Evolutionary conservation across 2,888 invertebrate genomes (phyloP), one percentile per base, ranked within the genome.

Genomic region (Melolontha melolontha): DNA sequence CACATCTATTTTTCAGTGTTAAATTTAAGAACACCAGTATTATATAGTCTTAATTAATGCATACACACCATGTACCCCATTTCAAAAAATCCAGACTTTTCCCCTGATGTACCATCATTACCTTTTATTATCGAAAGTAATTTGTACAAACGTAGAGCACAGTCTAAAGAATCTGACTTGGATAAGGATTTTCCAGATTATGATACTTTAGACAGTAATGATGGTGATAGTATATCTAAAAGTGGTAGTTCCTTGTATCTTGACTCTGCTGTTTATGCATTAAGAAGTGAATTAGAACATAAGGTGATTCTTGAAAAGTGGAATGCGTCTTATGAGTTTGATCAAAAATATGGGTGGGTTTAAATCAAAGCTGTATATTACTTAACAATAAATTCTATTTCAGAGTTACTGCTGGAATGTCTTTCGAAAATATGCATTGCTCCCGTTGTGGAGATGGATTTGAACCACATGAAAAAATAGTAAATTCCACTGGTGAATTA

Each of bases 401-500:
- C 73, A 86, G 84, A 74, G 81, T 88, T 73, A 85, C 85, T 73
- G 82, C 84, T 74, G 85, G 83, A 72, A 95, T 95, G 95, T 93
- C 95, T 73, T 84, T 96, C 83, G 94, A 94, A 80, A 93, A 92
- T 79, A 97, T 97, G 93, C 91, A 92, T 80, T 98, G 98, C 85
- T 92, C 94, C 79, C 93, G 97, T 67, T 99, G 99, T 85, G 91
- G 93, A 70, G 97, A 98, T 79, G 97, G 97, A 4, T 99, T 99
- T 85, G 95, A 95, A 78, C 88, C 95, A 16, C 93, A 97, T 81
- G 98, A 99, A 83, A 97, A 98, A 84, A 98, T 99, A 81, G 97
- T 99, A 67, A 99, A 99, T 84, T 97, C 98, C 0, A 96, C 95
- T 79, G 98, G 98, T 66, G 97, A 98, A 84, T 88, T 98, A 47